phyloP scores from a whole-genome alignment of 2,113 vertebrate genomes.

The Amblyopsis rosae region DNA sequence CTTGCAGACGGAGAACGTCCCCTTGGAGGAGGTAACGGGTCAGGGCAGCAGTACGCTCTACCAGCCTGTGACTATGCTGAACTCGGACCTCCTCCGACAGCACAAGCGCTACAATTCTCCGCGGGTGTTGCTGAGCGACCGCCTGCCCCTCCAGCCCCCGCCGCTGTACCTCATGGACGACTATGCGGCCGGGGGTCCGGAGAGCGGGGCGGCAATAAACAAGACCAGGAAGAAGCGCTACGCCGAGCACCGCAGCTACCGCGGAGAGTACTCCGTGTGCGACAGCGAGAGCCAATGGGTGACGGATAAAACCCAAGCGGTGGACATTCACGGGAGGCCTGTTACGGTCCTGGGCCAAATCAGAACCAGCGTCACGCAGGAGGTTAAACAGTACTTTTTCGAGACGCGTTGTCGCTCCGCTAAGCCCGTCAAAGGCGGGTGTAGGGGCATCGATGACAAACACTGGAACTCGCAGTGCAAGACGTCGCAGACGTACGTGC shows the following conservation, averaged over 20 bases:
- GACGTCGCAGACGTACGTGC: constrained; percentile 91
- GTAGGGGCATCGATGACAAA: constrained; percentile 94
- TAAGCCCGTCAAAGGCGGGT: constrained; percentile 85
- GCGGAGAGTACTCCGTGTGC: constrained; percentile 94
- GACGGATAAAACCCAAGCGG: constrained; percentile 88
- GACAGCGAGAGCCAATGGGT: constrained; percentile 96
- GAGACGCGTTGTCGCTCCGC: constrained; percentile 89
- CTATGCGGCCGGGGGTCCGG: constrained; percentile 71
- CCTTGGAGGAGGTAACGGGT: constrained; percentile 50
- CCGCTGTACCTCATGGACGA: constrained; percentile 90
- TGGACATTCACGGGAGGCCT: constrained; percentile 85
- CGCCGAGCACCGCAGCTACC: constrained; percentile 87
- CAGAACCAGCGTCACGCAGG: constrained; percentile 79
- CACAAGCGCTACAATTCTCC: constrained; percentile 91
- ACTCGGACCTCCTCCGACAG: constrained; percentile 84
- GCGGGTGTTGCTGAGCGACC: constrained; percentile 89
- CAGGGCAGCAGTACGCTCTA: constrained; percentile 60
- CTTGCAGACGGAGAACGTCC: constrained; percentile 21
- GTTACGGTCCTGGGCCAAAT: constrained; percentile 90
- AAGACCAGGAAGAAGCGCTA: constrained; percentile 88
- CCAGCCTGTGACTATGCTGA: constrained; percentile 78
- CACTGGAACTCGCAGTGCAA: constrained; percentile 99
- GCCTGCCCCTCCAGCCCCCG: constrained; percentile 86
- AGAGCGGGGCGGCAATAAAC: constrained; percentile 70
- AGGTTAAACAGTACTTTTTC: constrained; percentile 95